These are phyloP conservation scores for Gymnopithys bicolor DNA, from an alignment of 2,797 vertebrate genomes.

Conservation along the genomic window DNA sequence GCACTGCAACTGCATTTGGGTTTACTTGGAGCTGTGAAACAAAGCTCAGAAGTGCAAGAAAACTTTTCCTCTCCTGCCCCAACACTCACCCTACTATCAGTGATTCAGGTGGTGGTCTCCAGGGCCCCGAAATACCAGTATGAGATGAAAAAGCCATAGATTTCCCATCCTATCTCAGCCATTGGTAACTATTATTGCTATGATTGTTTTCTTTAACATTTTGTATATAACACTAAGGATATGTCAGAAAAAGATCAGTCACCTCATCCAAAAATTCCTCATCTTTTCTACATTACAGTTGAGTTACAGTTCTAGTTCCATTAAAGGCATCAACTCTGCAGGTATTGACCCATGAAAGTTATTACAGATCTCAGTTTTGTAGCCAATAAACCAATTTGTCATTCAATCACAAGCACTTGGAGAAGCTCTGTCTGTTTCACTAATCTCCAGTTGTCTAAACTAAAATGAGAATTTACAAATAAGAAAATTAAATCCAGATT, in stretches of 20 bases:
- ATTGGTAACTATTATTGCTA: not conserved
- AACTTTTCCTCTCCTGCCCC: not conserved
- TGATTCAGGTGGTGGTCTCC: not conserved
- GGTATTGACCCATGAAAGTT: conserved; percentile 34
- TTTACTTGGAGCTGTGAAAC: not conserved
- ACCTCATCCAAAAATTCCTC: conserved; percentile 18
- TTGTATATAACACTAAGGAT: not conserved
- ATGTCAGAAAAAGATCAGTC: not conserved
- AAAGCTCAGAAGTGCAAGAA: not conserved
- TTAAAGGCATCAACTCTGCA: not conserved
- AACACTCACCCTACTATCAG: not conserved
- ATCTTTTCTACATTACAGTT: conserved; percentile 1
- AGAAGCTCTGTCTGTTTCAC: not conserved
- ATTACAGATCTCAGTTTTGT: conserved; percentile 18
- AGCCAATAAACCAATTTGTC: not conserved
- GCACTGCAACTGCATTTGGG: not conserved
- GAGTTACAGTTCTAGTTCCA: conserved; percentile 14
- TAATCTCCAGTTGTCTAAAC: not conserved
- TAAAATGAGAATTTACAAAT: not conserved
- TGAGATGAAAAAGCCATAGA: not conserved
- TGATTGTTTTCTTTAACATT: not conserved
- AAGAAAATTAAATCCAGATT: conserved; percentile 2
- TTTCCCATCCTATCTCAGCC: not conserved
- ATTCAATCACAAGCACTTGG: not conserved
- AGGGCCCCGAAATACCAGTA: not conserved